Percentiles rank a stretch among this genome's conserved stretches.
Evolutionary conservation across 1,140 invertebrate genomes (phyloP).

Genomic region (Plodia interpunctella): DNA sequence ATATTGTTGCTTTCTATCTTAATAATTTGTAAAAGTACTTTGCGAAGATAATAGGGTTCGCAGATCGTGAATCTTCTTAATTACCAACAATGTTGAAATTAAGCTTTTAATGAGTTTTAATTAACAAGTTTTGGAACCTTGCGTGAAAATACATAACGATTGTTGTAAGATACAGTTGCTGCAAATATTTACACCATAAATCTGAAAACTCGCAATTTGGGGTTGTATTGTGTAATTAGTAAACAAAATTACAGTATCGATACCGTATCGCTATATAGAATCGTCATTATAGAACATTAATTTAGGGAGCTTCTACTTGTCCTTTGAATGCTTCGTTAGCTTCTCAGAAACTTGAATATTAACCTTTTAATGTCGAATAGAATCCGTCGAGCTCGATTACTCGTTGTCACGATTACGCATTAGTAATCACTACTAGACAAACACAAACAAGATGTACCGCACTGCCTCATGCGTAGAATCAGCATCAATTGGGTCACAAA

Average conservation of each 20-base stretch:
- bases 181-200: slow-evolving; percentile 21
- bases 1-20: slow-evolving; percentile 48
- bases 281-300: too few species aligned
- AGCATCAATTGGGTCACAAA: too few species aligned
- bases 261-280: not conserved
- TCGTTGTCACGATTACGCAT: too few species aligned
- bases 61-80: slow-evolving; percentile 70
- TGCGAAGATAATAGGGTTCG: slow-evolving; percentile 54
- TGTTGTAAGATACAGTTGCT: slow-evolving; percentile 19
- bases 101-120: slow-evolving; percentile 68
- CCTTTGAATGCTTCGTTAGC: too few species aligned
- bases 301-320: not conserved
- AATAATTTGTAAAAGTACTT: slow-evolving; percentile 57
- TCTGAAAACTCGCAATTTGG: slow-evolving; percentile 17
- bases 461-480: too few species aligned
- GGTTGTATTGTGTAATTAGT: not conserved
- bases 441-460: too few species aligned
- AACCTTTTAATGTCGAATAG: too few species aligned
- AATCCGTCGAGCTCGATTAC: too few species aligned
- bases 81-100: slow-evolving; percentile 65
- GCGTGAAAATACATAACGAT: slow-evolving; percentile 37
- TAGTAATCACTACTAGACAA: too few species aligned
- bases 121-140: slow-evolving; percentile 59
- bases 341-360: too few species aligned
- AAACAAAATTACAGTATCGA: slow-evolving; percentile 10